These are phyloP conservation scores for Canis aureus DNA, from an alignment of 2,113 vertebrate species.

Conservation along the genomic window DNA sequence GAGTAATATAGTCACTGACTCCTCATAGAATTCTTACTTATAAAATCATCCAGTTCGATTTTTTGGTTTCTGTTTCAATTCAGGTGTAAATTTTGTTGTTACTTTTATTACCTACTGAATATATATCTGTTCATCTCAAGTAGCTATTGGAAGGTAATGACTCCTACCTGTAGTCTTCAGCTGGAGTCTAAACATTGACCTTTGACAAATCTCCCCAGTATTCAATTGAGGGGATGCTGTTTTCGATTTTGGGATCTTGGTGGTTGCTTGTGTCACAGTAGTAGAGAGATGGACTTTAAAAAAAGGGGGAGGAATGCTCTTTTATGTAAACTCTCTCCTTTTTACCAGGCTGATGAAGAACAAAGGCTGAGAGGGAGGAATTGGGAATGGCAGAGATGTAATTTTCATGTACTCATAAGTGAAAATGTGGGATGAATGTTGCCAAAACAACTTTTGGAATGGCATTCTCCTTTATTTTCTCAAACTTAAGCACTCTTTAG, in stretches of 20 bases:
- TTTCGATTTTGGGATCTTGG: slow-evolving; percentile 41
- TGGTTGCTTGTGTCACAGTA: background rate
- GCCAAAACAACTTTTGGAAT: background rate
- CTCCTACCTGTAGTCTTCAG: background rate
- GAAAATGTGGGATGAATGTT: background rate
- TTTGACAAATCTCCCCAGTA: background rate
- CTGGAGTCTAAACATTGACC: background rate
- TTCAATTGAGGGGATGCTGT: background rate
- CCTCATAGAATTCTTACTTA: background rate
- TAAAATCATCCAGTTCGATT: background rate
- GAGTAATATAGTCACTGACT: background rate
- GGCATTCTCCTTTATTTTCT: background rate
- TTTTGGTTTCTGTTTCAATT: slow-evolving; percentile 28
- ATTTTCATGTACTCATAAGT: background rate
- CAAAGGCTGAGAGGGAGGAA: background rate
- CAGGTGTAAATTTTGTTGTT: background rate
- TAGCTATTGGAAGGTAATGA: background rate
- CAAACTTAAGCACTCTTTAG: background rate
- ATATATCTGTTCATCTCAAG: background rate
- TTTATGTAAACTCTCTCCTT: background rate
- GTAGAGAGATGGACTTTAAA: background rate
- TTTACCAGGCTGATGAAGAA: background rate
- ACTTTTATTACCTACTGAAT: slow-evolving; percentile 29
- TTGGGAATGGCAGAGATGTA: background rate
- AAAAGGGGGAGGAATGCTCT: background rate